Percentiles rank a stretch among this genome's conserved stretches.
These are phyloP conservation scores for Dermochelys coriacea DNA, from an alignment of 2,797 vertebrate genomes.

Conservation along the genomic window DNA sequence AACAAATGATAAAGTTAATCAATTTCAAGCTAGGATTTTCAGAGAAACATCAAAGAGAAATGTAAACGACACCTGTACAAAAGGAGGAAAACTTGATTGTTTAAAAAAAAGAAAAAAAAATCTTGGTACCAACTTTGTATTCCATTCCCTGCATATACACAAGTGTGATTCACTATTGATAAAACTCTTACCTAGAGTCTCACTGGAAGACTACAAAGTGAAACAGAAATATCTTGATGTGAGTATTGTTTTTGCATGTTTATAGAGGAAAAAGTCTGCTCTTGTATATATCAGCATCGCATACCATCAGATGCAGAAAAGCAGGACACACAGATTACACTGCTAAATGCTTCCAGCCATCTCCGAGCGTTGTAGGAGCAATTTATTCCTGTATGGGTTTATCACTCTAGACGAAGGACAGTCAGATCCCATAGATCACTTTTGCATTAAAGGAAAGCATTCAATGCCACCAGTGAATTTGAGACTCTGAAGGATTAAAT, in stretches of 20 bases:
- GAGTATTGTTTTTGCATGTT: neutral
- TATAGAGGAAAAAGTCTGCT: neutral
- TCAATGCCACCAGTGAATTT: neutral
- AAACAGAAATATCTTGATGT: neutral
- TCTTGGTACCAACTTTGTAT: neutral
- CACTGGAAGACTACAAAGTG: neutral
- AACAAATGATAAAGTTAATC: conserved; percentile 49
- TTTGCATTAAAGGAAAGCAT: neutral
- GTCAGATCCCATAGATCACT: neutral
- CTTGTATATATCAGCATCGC: neutral
- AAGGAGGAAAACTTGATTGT: neutral
- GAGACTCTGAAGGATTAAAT: neutral
- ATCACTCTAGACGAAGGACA: neutral
- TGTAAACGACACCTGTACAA: neutral
- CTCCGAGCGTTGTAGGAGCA: neutral
- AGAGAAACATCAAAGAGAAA: neutral
- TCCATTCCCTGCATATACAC: neutral
- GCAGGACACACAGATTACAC: neutral
- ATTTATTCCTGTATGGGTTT: neutral
- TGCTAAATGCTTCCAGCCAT: neutral
- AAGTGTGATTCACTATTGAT: neutral
- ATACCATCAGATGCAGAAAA: neutral
- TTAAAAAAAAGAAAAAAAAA: neutral
- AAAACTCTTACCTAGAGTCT: neutral
- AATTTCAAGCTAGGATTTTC: neutral